Conservation (phyloP, 1,140 invertebrate genomes). For the Musca domestica region DNA sequence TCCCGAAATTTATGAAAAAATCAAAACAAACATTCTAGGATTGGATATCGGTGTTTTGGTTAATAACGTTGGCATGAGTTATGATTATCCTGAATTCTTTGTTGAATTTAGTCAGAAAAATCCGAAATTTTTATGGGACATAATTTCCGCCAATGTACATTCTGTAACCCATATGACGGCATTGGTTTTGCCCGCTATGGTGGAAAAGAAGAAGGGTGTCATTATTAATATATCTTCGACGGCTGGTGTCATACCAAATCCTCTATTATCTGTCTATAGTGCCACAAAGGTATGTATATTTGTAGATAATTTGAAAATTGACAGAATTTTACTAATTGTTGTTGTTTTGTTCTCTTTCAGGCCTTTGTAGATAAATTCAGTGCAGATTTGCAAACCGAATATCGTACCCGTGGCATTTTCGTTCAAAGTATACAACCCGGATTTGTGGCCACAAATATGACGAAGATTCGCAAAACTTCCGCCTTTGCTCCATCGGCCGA, state of each 20-base stretch:
- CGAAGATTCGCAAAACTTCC: constrained; percentile 75
- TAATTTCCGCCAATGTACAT: constrained; percentile 72
- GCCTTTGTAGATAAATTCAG: constrained; percentile 85
- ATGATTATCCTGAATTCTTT: constrained; percentile 84
- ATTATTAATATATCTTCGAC: constrained; percentile 92
- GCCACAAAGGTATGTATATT: constrained; percentile 73
- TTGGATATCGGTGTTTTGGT: constrained; percentile 89
- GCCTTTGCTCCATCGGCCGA: constrained; percentile 77
- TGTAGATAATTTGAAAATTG: no score
- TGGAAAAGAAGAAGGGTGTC: constrained; percentile 77
- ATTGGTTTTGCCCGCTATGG: constrained; percentile 86
- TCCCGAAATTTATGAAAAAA: constrained; percentile 71
- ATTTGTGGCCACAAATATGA: constrained; percentile 92
- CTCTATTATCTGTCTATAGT: constrained; percentile 83
- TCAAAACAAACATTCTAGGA: constrained; percentile 70
- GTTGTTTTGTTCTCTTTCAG: constrained; percentile 55
- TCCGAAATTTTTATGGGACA: constrained; percentile 58
- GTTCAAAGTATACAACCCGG: constrained; percentile 84
- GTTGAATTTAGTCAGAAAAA: constrained; percentile 64
- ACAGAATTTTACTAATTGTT: no score
- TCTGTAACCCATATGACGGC: constrained; percentile 80
- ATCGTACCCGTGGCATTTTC: constrained; percentile 72
- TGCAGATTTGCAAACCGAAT: constrained; percentile 76
- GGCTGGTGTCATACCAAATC: constrained; percentile 74
- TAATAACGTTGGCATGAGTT: constrained; percentile 95